Conservation (phyloP, 2,888 invertebrate species). For the Amblyjoppa proteus region DNA sequence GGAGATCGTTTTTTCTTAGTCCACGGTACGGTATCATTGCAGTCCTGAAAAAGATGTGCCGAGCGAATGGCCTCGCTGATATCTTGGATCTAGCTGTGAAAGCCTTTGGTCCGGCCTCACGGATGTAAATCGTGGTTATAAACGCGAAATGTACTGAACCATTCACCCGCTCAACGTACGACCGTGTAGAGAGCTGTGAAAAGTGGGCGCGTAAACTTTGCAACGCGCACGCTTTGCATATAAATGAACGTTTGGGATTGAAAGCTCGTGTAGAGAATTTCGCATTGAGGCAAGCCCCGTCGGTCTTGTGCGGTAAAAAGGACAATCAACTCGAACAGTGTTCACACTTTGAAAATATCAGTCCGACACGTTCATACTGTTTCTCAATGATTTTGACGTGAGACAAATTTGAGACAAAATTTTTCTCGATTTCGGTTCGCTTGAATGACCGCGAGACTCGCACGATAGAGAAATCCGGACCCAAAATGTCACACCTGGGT, state of each 20-base stretch:
- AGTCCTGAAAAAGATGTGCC: slow-evolving; percentile 13
- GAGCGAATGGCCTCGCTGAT: slow-evolving; percentile 1
- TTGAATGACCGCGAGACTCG: too few species aligned
- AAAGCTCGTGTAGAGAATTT: slow-evolving; percentile 62
- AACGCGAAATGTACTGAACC: slow-evolving; percentile 65
- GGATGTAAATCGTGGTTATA: slow-evolving; percentile 12
- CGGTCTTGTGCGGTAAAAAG: neutral
- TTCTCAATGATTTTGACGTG: neutral
- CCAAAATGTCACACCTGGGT: too few species aligned
- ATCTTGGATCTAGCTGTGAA: slow-evolving; percentile 18
- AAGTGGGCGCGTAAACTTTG: slow-evolving; percentile 51
- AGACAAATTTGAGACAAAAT: neutral
- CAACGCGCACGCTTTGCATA: slow-evolving; percentile 72
- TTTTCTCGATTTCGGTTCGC: too few species aligned
- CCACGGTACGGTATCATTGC: neutral
- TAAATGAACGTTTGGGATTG: slow-evolving; percentile 74
- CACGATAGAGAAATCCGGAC: too few species aligned
- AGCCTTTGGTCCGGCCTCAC: slow-evolving; percentile 6
- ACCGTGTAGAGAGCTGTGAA: neutral
- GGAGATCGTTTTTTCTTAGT: too few species aligned
- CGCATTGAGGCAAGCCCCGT: neutral
- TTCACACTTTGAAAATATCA: slow-evolving; percentile 41
- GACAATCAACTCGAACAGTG: slow-evolving; percentile 29
- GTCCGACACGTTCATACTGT: neutral
- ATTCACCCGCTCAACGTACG: slow-evolving; percentile 58